phyloP scores from a whole-genome alignment of 2,797 vertebrate species.

The Harpagifer antarcticus region DNA sequence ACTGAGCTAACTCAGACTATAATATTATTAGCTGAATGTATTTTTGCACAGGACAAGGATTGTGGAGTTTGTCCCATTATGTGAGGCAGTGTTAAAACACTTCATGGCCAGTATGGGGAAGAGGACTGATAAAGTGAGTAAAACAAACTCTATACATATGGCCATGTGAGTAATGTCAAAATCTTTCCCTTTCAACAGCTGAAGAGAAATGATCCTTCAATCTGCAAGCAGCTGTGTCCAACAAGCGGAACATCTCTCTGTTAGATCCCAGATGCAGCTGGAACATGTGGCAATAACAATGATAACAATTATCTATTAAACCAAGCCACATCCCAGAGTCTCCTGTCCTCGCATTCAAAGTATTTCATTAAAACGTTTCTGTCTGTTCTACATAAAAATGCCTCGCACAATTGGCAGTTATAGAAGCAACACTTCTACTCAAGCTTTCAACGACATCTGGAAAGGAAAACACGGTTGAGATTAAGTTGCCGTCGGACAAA shows the following conservation, averaged over 20 bases:
- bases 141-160: background rate
- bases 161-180: background rate
- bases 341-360: background rate
- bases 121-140: background rate
- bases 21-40: background rate
- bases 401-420: background rate
- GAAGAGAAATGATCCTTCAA: background rate
- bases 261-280: background rate
- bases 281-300: background rate
- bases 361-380: background rate
- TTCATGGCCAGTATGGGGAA: background rate
- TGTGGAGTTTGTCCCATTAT: background rate
- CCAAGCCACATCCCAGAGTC: background rate
- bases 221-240: conserved; percentile 4
- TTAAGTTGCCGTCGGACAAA: no score
- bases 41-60: background rate
- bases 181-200: background rate
- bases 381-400: background rate
- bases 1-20: background rate
- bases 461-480: background rate
- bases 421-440: background rate
- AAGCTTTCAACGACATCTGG: background rate
- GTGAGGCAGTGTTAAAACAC: no score
- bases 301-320: background rate
- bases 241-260: background rate